A percentile compares a stretch with the other conserved stretches of the same genome.
These are phyloP conservation scores for Eospalax fontanierii DNA, from an alignment of 2,797 vertebrate genomes.

Conservation along the genomic window DNA sequence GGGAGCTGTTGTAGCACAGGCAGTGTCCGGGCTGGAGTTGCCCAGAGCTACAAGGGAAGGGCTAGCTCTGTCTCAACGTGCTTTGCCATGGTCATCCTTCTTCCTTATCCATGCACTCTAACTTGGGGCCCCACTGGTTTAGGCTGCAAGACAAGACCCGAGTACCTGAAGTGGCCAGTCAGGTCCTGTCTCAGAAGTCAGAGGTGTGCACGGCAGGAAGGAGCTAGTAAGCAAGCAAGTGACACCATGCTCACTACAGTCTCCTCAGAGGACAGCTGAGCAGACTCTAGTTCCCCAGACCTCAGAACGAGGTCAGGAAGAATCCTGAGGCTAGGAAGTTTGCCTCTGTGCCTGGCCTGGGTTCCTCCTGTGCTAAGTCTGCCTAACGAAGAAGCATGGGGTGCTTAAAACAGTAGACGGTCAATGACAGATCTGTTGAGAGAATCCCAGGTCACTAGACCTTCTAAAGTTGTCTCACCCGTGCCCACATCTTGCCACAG, in stretches of 20 bases:
- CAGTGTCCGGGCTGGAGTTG: not conserved
- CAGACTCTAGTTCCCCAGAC: not conserved
- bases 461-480: not conserved
- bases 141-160: not conserved
- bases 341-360: not conserved
- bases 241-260: not conserved
- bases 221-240: not conserved
- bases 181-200: not conserved
- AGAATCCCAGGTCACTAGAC: not conserved
- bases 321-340: not conserved
- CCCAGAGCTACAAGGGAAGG: not conserved
- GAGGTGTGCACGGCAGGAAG: fast-evolving
- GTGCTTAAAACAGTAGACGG: not conserved
- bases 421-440: not conserved
- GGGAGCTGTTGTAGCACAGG: not conserved
- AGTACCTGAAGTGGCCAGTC: not conserved
- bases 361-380: not conserved
- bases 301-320: not conserved
- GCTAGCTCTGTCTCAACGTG: not conserved
- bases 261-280: not conserved
- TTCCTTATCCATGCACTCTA: not conserved
- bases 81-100: not conserved
- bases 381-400: not conserved
- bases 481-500: not conserved
- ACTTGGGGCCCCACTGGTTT: not conserved